phyloP scores from a whole-genome alignment of 2,113 vertebrate genomes.

The Melospiza melodia region DNA sequence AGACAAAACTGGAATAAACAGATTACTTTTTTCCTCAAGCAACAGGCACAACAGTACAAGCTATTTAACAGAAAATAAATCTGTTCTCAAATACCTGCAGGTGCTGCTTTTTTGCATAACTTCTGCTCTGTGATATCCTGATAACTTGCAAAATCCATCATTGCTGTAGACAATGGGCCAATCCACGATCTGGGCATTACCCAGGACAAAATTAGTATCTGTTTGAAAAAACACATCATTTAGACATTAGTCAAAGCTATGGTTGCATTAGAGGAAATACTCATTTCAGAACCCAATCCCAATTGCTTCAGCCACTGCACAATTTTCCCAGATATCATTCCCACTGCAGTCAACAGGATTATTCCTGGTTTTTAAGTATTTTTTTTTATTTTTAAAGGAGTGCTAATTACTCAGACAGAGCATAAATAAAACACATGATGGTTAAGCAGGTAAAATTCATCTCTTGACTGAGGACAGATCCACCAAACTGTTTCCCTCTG shows the following conservation, averaged over 20 bases:
- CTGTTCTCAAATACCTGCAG: slow-evolving; percentile 86
- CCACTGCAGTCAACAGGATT: not conserved
- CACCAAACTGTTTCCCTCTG: not conserved
- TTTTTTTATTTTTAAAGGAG: not conserved
- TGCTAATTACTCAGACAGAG: not conserved
- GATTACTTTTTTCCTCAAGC: slow-evolving; percentile 1
- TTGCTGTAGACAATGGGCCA: slow-evolving; percentile 99
- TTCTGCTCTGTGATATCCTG: slow-evolving; percentile 94
- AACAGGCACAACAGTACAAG: slow-evolving; percentile 33
- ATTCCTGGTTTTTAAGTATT: not conserved
- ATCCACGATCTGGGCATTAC: slow-evolving; percentile 97
- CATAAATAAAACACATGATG: not conserved
- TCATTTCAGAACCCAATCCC: not conserved
- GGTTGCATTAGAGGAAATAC: not conserved
- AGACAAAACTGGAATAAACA: slow-evolving; percentile 38
- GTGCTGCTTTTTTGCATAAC: slow-evolving; percentile 99
- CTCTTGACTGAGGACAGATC: not conserved
- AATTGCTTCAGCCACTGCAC: not conserved
- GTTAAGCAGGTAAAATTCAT: not conserved
- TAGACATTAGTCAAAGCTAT: not conserved
- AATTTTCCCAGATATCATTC: not conserved
- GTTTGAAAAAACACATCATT: slow-evolving; percentile 68
- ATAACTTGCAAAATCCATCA: slow-evolving; percentile 96
- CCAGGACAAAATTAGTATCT: slow-evolving; percentile 98
- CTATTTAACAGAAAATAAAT: slow-evolving; percentile 53